Base-by-base conservation (phyloP, 2,888 invertebrate genomes). In the Plagodis pulveraria region DNA sequence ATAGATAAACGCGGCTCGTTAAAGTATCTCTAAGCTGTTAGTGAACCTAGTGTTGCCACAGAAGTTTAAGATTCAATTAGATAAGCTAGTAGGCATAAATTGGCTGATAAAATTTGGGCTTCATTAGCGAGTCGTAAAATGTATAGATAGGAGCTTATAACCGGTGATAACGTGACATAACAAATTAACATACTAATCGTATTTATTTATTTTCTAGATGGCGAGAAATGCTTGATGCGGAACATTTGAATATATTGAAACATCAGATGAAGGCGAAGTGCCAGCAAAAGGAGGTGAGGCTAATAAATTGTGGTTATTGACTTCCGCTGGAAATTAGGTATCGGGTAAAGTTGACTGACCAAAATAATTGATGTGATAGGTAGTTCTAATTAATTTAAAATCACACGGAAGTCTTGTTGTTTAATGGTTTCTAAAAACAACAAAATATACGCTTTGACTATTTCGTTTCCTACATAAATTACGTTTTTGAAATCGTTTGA, bases 241-340 rank as follows among this genome's bases (percentile, higher is more conserved):
- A 91, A 65, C 83, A 93, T 72, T 76, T 93, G 65, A 78, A 77
- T 53, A 88, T 87, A 49, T 69, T 93, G 33, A 91, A 92, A 69
- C 83, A 87, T 59, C 93, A 93, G 73, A 88, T 93, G 69, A 80
- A 76, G 61, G 82, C 87, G 22, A 93, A 93, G 73, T 80, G 70
- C 69, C 78, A 84, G 62, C 82, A 84, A 58, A 80, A 83, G 48
- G 86, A 92, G 87, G 93, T 91, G 72, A 72, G 73, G 56, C 50
- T 43, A 50, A 51, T 58, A 47, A 59, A 60, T 57, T 36, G 36
- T 42, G 33, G 11, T 50, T 44, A 55, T 59, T 22, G 54, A 45
- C 55, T 63, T 62, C 61, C 62, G 56, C 58, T 60, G 50, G 54
- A 63, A 62, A 59, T 45, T 43, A 51, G 63, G 46, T 11, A 51